Evolutionary conservation across 2,888 invertebrate genomes (phyloP).

Genomic region (Drosophila conformis): DNA sequence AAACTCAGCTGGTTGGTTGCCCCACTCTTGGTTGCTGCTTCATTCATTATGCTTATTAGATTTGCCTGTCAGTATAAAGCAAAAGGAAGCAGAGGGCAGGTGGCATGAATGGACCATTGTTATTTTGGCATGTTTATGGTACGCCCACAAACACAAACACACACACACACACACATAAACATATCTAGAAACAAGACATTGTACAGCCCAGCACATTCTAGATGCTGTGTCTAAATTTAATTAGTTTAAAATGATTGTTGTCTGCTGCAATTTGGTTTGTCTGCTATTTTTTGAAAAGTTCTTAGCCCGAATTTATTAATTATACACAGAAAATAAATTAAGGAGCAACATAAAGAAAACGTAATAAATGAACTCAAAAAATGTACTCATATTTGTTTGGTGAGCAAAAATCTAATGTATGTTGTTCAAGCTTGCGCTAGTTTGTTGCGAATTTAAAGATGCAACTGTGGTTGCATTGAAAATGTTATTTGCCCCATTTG

Average conservation of each 20-base stretch:
- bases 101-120: slow-evolving; percentile 55
- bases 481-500: slow-evolving; percentile 25
- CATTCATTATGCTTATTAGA: slow-evolving; percentile 79
- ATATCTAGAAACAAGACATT: slow-evolving; percentile 22
- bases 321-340: neutral
- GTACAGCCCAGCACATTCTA: slow-evolving; percentile 29
- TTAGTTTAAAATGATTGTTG: slow-evolving; percentile 58
- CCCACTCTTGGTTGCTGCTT: slow-evolving; percentile 24
- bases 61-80: slow-evolving; percentile 59
- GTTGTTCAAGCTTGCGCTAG: neutral
- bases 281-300: slow-evolving; percentile 40
- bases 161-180: slow-evolving; percentile 13
- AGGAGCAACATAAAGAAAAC: neutral
- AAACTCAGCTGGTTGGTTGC: slow-evolving; percentile 67
- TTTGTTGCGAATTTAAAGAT: neutral
- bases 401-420: neutral
- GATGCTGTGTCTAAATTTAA: slow-evolving; percentile 63
- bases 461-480: slow-evolving; percentile 9
- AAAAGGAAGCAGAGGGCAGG: neutral
- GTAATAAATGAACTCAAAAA: neutral
- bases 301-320: neutral
- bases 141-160: slow-evolving; percentile 16
- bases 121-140: slow-evolving; percentile 71
- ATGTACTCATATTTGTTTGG: neutral
- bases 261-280: slow-evolving; percentile 28